Evolutionary conservation across 2,888 invertebrate genomes (phyloP).

Genomic region (Galeopsomyia nigrocyanea): DNA sequence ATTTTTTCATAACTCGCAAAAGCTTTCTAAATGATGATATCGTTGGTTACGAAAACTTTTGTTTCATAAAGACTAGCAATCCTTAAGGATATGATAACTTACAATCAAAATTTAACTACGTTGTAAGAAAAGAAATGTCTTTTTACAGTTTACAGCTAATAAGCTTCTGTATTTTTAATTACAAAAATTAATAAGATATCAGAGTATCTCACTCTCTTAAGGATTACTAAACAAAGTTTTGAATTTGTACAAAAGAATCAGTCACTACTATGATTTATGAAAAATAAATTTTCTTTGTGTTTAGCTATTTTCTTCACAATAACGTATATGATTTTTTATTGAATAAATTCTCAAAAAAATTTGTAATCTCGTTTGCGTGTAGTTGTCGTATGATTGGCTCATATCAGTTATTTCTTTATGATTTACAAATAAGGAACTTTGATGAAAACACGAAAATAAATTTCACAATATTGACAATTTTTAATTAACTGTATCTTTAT

Average conservation of each 20-base stretch:
- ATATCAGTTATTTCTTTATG: background rate
- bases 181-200: no score
- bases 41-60: no score
- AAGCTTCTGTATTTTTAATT: no score
- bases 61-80: no score
- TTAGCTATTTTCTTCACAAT: background rate
- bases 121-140: no score
- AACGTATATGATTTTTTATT: background rate
- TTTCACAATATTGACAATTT: background rate
- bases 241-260: conserved; percentile 20
- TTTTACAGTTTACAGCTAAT: no score
- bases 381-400: background rate
- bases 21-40: background rate
- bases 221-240: background rate
- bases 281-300: conserved; percentile 28
- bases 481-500: conserved; percentile 37
- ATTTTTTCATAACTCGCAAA: background rate
- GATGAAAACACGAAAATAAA: conserved; percentile 35
- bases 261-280: conserved; percentile 10
- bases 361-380: conserved; percentile 3
- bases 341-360: background rate
- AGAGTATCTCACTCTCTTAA: no score
- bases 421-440: conserved; percentile 34
- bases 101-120: no score
- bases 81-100: no score